Evolutionary conservation across 2,888 invertebrate species (phyloP), one percentile per base, ranked within the genome.

Genomic region (Acleris emargana): DNA sequence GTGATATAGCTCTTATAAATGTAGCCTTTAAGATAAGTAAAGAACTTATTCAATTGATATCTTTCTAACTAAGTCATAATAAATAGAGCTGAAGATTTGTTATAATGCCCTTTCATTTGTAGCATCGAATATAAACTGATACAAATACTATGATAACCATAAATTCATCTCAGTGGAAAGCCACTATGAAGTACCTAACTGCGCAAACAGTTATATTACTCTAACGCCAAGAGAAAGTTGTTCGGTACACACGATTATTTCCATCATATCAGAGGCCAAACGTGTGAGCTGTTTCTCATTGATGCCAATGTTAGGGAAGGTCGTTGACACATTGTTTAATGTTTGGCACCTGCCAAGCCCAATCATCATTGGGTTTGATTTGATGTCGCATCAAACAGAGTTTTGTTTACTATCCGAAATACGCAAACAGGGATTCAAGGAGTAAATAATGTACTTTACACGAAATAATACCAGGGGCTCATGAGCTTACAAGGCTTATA

Each of bases 181-280:
- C 57, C 13, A 18, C 25, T 45, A 66, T 60, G 43, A 61, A 57
- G 60, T 61, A 61, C 54, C 43, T 60, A 55, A 54, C 43, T 47
- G 57, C 61, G 45, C 66, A 60, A 66, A 66, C 66, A 66, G 66
- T 66, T 66, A 61, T 61, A 64, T 64, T 64, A 60, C 66, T 64
- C 64, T 64, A 66, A 61, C 66, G 57, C 66, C n/a, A 43, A 66
- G 66, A 66, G 66, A 66, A 66, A 66, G 66, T 61, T 60, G 66
- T 61, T 52, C 20, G 38, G 54, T 64, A 54, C 64, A 53, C 59
- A 49, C 54, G 54, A 64, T 64, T 64, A 18, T 64, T 54, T 64
- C 64, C 54, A 54, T 50, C 47, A 59, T 20, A 49, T 32, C 49
- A 25, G 42, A 49, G 5, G 38, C 38, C 49, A 55, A 64, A 54